These are phyloP conservation scores for Podargus strigoides DNA, from an alignment of 2,797 vertebrate species.

Conservation along the genomic window DNA sequence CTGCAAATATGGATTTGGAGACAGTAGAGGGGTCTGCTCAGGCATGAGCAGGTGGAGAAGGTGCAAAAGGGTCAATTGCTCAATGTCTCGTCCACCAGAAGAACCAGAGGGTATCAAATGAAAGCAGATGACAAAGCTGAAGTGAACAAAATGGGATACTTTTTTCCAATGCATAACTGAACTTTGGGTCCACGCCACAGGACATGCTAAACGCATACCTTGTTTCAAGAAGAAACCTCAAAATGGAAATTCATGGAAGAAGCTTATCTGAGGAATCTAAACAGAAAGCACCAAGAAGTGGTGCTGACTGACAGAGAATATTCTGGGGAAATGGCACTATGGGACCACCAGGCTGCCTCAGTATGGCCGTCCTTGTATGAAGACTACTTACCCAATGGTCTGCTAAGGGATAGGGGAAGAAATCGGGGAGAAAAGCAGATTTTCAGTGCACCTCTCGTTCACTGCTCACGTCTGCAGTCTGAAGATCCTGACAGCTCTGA, in stretches of 20 bases:
- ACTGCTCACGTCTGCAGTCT: not conserved
- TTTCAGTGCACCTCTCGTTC: not conserved
- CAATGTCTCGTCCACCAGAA: not conserved
- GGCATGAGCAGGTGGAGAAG: not conserved
- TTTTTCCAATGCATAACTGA: accelerated
- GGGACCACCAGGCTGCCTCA: not conserved
- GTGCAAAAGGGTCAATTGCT: not conserved
- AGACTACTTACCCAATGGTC: not conserved
- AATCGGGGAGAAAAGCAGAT: not conserved
- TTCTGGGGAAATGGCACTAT: not conserved
- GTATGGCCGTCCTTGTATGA: accelerated
- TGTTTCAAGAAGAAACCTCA: not conserved
- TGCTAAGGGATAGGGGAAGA: not conserved
- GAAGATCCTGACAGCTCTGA: not conserved
- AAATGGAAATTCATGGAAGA: not conserved
- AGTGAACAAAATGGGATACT: not conserved
- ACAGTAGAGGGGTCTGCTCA: accelerated
- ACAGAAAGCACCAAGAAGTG: not conserved
- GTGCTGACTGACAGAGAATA: not conserved
- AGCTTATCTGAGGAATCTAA: not conserved
- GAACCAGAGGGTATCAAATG: not conserved
- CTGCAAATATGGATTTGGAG: not conserved
- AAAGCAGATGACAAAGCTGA: not conserved
- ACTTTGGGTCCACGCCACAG: not conserved
- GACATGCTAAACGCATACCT: not conserved